Percentiles rank a stretch among this genome's conserved stretches.
Evolutionary conservation across 2,113 vertebrate species (phyloP).

Genomic region (Glaucomys volans): DNA sequence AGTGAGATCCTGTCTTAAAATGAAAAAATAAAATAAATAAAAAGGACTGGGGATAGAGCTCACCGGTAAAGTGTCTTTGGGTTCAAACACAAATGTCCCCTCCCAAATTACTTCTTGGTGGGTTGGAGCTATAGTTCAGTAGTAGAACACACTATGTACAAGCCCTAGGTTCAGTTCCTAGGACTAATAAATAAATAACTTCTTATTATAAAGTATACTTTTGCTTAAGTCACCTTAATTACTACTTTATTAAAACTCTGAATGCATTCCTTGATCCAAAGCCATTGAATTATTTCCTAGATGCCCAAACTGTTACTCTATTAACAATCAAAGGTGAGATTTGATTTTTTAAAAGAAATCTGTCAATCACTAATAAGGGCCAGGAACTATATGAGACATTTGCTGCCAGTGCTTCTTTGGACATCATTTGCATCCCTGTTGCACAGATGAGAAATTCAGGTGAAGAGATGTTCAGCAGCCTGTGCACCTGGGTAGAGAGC

Average conservation of each 20-base stretch:
- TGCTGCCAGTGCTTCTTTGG: background rate
- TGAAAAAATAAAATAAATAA: too few species aligned
- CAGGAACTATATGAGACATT: background rate
- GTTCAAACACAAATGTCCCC: too few species aligned
- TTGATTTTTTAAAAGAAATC: background rate
- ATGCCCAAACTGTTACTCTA: background rate
- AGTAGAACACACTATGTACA: background rate
- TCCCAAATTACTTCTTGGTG: too few species aligned
- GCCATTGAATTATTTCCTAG: background rate
- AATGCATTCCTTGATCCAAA: background rate
- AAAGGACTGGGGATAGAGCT: too few species aligned
- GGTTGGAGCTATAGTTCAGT: background rate
- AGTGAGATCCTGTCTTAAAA: too few species aligned
- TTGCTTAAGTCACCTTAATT: background rate
- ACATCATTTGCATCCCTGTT: background rate
- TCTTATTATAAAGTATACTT: background rate
- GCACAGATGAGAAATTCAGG: background rate
- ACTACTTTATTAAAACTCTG: background rate
- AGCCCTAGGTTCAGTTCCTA: too few species aligned
- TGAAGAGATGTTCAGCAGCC: background rate
- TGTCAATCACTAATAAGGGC: background rate
- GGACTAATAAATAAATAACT: background rate
- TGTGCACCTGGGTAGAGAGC: background rate
- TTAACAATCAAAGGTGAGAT: background rate
- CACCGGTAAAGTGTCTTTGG: background rate